These are phyloP conservation scores for Macroramphosus scolopax DNA, from an alignment of 2,797 vertebrate species.

Conservation along the genomic window DNA sequence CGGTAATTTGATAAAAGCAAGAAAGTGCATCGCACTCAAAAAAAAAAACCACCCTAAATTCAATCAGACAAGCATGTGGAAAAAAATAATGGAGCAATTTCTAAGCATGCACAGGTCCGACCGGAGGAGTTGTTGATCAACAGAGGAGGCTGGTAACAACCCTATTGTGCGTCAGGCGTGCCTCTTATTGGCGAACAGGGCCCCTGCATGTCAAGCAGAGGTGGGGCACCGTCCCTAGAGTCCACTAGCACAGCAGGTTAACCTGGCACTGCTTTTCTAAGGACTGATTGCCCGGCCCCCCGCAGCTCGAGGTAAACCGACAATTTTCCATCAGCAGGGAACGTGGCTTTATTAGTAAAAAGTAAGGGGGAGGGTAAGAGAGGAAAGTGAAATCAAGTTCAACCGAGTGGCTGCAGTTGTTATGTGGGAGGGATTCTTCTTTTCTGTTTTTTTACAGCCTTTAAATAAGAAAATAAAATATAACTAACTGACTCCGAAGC, in stretches of 20 bases:
- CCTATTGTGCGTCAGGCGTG: slow-evolving; percentile 80
- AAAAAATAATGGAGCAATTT: slow-evolving; percentile 57
- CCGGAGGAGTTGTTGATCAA: slow-evolving; percentile 71
- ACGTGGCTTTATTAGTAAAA: slow-evolving; percentile 88
- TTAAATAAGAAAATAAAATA: too few relatives aligned
- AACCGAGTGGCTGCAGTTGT: slow-evolving; percentile 49
- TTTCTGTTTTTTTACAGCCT: too few relatives aligned
- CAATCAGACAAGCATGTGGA: slow-evolving; percentile 29
- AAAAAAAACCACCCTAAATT: slow-evolving; percentile 18
- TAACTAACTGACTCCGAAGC: not conserved
- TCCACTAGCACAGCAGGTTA: slow-evolving; percentile 91
- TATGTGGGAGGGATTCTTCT: slow-evolving; percentile 26
- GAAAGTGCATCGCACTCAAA: slow-evolving; percentile 11
- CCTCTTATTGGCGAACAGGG: slow-evolving; percentile 85
- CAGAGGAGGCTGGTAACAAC: slow-evolving; percentile 81
- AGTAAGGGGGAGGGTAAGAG: slow-evolving; percentile 55
- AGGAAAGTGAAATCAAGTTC: slow-evolving; percentile 72
- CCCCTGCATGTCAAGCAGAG: slow-evolving; percentile 84
- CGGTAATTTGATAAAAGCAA: slow-evolving; percentile 13
- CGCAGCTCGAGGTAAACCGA: slow-evolving; percentile 88
- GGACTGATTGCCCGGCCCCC: slow-evolving; percentile 86
- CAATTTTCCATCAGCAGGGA: slow-evolving; percentile 91
- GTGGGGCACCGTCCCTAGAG: slow-evolving; percentile 84
- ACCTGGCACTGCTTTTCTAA: slow-evolving; percentile 93
- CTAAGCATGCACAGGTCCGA: slow-evolving; percentile 46